phyloP scores from a whole-genome alignment of 2,113 vertebrate species.

The Poeciliopsis occidentalis region DNA sequence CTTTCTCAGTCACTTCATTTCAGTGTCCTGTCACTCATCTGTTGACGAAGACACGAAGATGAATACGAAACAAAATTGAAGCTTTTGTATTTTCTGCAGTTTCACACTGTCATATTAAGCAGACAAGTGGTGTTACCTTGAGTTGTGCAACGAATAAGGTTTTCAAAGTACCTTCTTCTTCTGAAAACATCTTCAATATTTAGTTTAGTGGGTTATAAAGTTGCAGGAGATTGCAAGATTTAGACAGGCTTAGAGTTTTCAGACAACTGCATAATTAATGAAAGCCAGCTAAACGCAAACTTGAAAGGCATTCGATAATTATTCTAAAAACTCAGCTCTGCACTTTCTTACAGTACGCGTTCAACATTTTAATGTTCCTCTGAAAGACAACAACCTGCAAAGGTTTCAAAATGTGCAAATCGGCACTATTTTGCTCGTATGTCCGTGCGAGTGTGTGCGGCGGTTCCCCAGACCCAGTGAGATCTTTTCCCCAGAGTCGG shows the following conservation, averaged over 20 bases:
- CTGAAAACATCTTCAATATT: not conserved
- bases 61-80: not conserved
- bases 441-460: not conserved
- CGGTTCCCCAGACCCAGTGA: constrained; percentile 85
- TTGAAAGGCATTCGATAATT: not conserved
- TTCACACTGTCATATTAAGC: not conserved
- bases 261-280: constrained; percentile 6
- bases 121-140: not conserved
- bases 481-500: constrained; percentile 96
- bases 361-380: not conserved
- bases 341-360: not conserved
- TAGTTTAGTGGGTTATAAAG: not conserved
- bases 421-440: not conserved
- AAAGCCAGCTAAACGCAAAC: not conserved
- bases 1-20: not conserved
- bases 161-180: not conserved
- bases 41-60: not conserved
- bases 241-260: not conserved
- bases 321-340: not conserved
- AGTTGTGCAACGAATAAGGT: not conserved
- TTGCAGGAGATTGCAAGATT: not conserved
- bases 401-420: not conserved
- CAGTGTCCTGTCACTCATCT: not conserved
- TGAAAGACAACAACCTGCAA: not conserved
- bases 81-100: not conserved